Conservation (phyloP, 2,113 vertebrate species). For the Symphodus melops region DNA sequence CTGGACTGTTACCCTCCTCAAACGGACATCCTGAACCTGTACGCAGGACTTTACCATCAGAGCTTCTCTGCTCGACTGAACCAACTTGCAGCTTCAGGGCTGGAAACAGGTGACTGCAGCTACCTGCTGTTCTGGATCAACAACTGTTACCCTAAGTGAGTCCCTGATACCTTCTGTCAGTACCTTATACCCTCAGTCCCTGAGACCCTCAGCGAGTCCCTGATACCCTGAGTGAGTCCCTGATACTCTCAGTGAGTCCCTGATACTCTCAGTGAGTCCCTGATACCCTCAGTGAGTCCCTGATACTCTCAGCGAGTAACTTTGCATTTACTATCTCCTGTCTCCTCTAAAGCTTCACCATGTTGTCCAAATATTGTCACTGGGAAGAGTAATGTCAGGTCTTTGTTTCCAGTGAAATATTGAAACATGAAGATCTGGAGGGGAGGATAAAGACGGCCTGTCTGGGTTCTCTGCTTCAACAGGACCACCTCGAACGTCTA, state of each 20-base stretch:
- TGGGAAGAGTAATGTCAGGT: no score
- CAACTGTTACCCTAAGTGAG: conserved; percentile 82
- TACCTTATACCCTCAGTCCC: no score
- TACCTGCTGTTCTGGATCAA: conserved; percentile 89
- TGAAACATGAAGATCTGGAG: conserved; percentile 81
- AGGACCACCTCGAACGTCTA: conserved; percentile 68
- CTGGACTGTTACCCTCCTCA: conserved; percentile 84
- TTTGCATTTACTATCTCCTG: no score
- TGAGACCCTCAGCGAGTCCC: no score
- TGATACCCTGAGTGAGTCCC: no score
- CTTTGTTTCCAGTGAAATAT: conserved; percentile 81
- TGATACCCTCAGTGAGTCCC: no score
- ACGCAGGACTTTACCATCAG: conserved; percentile 86
- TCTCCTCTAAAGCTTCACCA: no score
- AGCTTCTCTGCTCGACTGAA: conserved; percentile 80
- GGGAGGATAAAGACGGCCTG: conserved; percentile 76
- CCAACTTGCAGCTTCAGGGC: conserved; percentile 66
- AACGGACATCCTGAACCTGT: conserved; percentile 84
- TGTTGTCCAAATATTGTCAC: no score
- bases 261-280: no score
- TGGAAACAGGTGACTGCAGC: conserved; percentile 82
- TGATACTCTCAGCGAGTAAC: no score
- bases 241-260: no score
- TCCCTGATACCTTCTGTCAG: not conserved
- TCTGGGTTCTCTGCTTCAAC: conserved; percentile 85